Evolutionary conservation across 2,113 vertebrate genomes (phyloP).

Genomic region (Vulpes lagopus): DNA sequence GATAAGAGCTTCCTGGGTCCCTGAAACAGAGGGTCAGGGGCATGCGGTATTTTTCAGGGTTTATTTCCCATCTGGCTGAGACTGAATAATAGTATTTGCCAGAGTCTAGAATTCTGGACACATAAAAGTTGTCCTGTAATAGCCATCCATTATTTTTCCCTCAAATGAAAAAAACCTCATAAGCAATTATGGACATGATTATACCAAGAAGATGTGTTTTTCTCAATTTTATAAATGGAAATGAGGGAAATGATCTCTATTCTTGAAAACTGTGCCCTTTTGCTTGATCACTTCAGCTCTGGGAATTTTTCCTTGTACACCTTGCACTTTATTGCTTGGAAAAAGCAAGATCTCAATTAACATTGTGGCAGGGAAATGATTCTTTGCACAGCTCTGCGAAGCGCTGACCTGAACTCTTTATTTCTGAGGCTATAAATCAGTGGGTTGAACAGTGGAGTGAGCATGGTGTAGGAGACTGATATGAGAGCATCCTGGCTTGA

Average conservation of each 20-base stretch:
- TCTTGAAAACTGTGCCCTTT: background rate
- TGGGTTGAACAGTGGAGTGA: constrained; percentile 77
- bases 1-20: fast-evolving
- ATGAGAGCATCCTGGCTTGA: constrained; percentile 70
- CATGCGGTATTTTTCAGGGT: background rate
- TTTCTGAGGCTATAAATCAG: constrained; percentile 79
- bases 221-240: background rate
- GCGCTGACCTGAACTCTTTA: constrained; percentile 77
- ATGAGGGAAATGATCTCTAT: background rate
- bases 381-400: constrained; percentile 48
- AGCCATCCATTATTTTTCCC: background rate
- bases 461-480: constrained; percentile 75
- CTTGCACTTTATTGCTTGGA: background rate
- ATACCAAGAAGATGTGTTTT: background rate
- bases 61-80: background rate
- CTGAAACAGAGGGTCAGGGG: background rate
- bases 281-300: background rate
- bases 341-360: background rate
- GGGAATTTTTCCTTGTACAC: fast-evolving
- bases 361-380: background rate
- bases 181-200: background rate
- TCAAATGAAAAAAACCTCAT: background rate
- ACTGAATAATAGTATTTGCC: background rate
- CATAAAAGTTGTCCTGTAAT: background rate
- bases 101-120: background rate